A percentile compares a stretch with the other conserved stretches of the same genome.
phyloP scores from a whole-genome alignment of 2,797 vertebrate genomes.

The Anas bernieri region DNA sequence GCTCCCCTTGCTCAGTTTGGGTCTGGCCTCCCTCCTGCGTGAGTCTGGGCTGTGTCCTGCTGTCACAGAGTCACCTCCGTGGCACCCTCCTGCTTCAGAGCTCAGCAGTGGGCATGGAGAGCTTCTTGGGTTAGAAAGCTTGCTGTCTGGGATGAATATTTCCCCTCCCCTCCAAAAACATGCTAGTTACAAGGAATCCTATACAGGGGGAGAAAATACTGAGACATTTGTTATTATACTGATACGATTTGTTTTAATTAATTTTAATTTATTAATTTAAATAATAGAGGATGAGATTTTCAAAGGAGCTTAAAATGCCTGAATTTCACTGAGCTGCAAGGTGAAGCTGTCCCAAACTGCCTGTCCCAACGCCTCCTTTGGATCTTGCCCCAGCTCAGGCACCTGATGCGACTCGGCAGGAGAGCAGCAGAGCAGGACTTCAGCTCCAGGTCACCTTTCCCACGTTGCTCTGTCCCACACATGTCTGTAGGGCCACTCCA shows the following conservation, averaged over 20 bases:
- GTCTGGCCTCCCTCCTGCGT: neutral
- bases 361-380: neutral
- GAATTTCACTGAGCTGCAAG: neutral
- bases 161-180: neutral
- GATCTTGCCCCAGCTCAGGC: neutral
- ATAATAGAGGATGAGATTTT: neutral
- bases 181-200: neutral
- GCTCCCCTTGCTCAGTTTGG: neutral
- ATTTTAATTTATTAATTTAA: neutral
- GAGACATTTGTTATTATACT: neutral
- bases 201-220: neutral
- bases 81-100: neutral
- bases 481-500: neutral
- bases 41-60: neutral
- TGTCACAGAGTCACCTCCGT: neutral
- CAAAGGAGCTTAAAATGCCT: neutral
- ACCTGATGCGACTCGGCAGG: neutral
- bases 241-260: neutral
- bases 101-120: neutral
- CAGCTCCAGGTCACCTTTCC: neutral
- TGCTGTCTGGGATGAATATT: neutral
- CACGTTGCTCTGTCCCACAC: neutral
- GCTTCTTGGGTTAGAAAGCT: neutral
- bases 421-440: neutral
- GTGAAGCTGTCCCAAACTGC: neutral